Conservation (phyloP, 2,888 invertebrate genomes). For the Norana najaformis region DNA sequence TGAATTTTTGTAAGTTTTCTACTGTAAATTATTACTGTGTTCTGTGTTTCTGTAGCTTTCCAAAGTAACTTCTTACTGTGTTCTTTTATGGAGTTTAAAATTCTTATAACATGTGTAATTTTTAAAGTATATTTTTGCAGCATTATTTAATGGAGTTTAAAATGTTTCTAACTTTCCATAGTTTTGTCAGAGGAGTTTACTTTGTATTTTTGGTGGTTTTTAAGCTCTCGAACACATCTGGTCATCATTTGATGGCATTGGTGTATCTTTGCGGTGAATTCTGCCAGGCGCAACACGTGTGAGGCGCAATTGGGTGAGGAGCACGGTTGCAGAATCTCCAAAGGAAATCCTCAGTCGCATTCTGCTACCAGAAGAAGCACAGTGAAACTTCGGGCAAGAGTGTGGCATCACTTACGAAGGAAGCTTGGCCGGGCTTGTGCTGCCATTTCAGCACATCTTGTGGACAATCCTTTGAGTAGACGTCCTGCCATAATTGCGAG, state of each 20-base stretch:
- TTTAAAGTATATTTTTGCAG: neutral
- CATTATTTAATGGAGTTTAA: neutral
- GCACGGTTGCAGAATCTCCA: neutral
- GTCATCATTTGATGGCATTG: conserved; percentile 29
- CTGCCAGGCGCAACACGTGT: conserved; percentile 37
- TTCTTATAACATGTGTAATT: neutral
- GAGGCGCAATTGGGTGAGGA: conserved; percentile 7
- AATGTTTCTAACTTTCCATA: neutral
- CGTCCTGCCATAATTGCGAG: neutral
- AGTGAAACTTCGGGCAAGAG: neutral
- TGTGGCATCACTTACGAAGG: neutral
- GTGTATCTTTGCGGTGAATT: conserved; percentile 27
- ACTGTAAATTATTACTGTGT: too few species aligned
- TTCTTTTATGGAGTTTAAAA: too few species aligned
- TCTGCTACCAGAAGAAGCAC: neutral
- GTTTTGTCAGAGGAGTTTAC: neutral
- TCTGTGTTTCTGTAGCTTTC: too few species aligned
- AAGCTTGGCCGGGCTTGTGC: neutral
- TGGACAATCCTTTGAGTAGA: neutral
- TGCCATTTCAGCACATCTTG: neutral
- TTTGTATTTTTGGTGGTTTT: neutral
- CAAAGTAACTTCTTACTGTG: too few species aligned
- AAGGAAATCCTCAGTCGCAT: neutral
- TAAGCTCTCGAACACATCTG: conserved; percentile 23
- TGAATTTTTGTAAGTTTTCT: too few species aligned